Base-by-base conservation (phyloP, 2,888 invertebrate species). In the Drosophila tripunctata region DNA sequence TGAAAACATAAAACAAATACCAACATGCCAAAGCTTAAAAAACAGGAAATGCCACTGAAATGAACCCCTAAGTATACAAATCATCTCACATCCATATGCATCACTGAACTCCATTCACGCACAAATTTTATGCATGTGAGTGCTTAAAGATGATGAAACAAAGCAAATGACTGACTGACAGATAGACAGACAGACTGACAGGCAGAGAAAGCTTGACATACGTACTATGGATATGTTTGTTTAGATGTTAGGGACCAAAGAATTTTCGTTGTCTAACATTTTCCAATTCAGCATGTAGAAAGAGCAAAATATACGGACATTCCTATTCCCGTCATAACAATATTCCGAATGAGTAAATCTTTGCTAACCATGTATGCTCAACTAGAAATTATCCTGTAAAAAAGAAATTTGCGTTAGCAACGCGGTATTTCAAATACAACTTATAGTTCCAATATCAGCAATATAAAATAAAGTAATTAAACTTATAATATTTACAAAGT, bases 111-210 rank as follows among this genome's bases (percentile, higher is more conserved):
- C 57, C 61, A 67, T 71, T 75, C 72, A 87, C 76, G 75, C 82
- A 77, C 68, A 75, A 72, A 73, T 68, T 69, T 17, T 44, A 52
- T 62, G 41, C 69, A 69, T 81, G 57, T 66, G 67, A 54, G 41
- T 77, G 63, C 27, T 30, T 10, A 65, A 56, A 66, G 67, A 57
- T 78, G 85, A 81, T 71, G 71, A 68, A 79, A 85, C 82, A 85
- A 81, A 67, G 65, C 65, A 73, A 75, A 70, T 56, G 35, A 52
- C 61, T 64, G 50, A 19, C 45, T 7, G 41, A 14, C 65, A 58
- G 51, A 48, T 43, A 14, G 58, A 36, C 56, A 51, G 55, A 43
- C 51, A 27, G 22, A 27, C 45, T 17, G 55, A 22, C 21, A 21
- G 21, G 4, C 21, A 21, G 21, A 19, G 35, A 15, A 36, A 40